Base-by-base conservation (phyloP, 1,140 invertebrate species). In the Helicorthomorpha holstii region DNA sequence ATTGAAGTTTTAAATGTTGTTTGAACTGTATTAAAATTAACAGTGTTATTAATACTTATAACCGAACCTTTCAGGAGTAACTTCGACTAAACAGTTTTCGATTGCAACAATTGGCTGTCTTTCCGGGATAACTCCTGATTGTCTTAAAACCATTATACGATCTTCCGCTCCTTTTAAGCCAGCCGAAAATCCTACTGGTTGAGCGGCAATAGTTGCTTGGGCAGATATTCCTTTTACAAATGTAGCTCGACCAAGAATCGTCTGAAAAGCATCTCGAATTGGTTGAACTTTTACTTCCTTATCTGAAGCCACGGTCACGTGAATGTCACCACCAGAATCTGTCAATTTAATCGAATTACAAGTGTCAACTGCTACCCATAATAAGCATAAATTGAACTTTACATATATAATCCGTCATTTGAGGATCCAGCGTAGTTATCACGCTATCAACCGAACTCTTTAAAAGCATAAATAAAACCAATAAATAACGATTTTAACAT, bases 321-420 rank as follows among this genome's bases (percentile, higher is more conserved):
- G 75, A 12, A 83, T 66, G 66, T 85, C 82, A 45, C 83, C 82
- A 29, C 82, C 82, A 60, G 80, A 81, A 72, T 81, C 83, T 85
- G 63, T 14, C 57, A 57, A 72, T 55, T 60, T 22, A 48, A 50
- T 38, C 29, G 49, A 7, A 34, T 34, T 16, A 54, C 45, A 12
- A 38, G 48, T 27, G 44, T 25, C 25, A 46, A 38, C 1, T 23
- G 46, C 21, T 42, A 49, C 22, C 48, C 49, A 51, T 24, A 42
- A 23, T 1, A 50, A 48, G n/a, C 1, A 29, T 1, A 54, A 48
- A 43, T 10, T 43, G 2, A 24, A 38, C 73, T 76, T 76, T 74
- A 89, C 84, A 77, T 56, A 88, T 78, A 64, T 84, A 81, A 69
- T 88, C 82, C 63, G 80, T 83, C 86, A 91, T 89, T 65, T 88